Evolutionary conservation across 2,888 invertebrate genomes (phyloP).

Genomic region (Ferdinandea cuprea): DNA sequence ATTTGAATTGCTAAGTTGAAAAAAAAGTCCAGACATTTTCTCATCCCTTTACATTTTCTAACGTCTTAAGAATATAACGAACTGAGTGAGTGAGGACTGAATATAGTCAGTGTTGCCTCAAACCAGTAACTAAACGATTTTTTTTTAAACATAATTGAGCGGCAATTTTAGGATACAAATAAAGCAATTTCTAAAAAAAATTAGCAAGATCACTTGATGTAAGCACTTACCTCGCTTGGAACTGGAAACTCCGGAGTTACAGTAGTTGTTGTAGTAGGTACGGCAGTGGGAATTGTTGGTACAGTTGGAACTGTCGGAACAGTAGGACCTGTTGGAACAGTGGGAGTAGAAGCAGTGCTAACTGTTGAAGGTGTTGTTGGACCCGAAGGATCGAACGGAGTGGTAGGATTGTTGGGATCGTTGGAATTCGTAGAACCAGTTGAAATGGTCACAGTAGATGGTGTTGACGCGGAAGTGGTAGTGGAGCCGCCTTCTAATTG

Average conservation of each 20-base stretch:
- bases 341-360: conserved; percentile 39
- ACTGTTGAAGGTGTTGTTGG: conserved; percentile 28
- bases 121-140: too few species aligned
- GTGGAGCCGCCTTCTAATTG: conserved; percentile 76
- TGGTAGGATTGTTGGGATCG: background rate
- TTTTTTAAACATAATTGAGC: too few species aligned
- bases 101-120: too few species aligned
- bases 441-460: conserved; percentile 4
- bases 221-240: conserved; percentile 78
- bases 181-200: background rate
- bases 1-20: too few species aligned
- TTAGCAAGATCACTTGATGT: background rate
- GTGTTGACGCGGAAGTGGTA: conserved; percentile 28
- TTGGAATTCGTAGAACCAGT: background rate
- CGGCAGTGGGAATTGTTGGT: conserved; percentile 39
- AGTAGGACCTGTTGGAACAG: too few species aligned
- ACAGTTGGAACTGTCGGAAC: too few species aligned
- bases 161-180: too few species aligned
- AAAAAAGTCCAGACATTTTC: too few species aligned
- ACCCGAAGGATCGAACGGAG: conserved; percentile 4
- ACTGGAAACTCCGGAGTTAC: conserved; percentile 78
- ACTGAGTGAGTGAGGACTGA: too few species aligned
- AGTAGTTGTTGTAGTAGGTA: conserved; percentile 33
- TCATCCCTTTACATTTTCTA: too few species aligned
- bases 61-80: too few species aligned